These are phyloP conservation scores for Centroberyx gerrardi DNA, from an alignment of 2,797 vertebrate genomes.

Conservation along the genomic window DNA sequence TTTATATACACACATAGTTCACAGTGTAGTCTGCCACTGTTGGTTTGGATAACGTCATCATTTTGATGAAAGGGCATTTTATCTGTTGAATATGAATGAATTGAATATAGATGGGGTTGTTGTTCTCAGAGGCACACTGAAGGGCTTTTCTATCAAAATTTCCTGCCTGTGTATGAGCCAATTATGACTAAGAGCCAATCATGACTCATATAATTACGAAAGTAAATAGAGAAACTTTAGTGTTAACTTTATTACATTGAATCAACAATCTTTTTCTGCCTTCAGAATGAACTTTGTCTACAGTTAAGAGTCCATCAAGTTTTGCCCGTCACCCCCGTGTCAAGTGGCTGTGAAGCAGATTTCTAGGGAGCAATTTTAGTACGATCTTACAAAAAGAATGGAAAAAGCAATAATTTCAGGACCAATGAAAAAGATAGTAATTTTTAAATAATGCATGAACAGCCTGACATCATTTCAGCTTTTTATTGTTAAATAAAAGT, in stretches of 20 bases:
- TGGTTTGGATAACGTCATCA: constrained; percentile 2
- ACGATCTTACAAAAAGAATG: not conserved
- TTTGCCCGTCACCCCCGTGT: not conserved
- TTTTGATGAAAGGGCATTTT: constrained; percentile 32
- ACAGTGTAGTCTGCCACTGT: constrained; percentile 16
- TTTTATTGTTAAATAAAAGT: not conserved
- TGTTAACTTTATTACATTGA: not conserved
- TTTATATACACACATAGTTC: not conserved
- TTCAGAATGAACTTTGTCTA: constrained; percentile 1
- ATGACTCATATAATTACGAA: no score
- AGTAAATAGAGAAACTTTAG: no score
- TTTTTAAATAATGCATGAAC: not conserved
- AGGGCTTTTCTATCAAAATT: constrained; percentile 7
- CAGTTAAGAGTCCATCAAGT: not conserved
- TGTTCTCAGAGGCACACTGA: constrained; percentile 28
- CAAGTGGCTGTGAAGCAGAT: not conserved
- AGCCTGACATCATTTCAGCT: not conserved
- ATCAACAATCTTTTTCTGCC: constrained; percentile 18
- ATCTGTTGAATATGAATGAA: constrained; percentile 24
- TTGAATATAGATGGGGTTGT: constrained; percentile 22
- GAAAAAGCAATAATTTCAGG: not conserved
- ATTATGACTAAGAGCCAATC: not conserved
- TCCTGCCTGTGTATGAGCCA: constrained; percentile 9
- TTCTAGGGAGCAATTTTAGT: not conserved
- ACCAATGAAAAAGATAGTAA: constrained; percentile 2